Evolutionary conservation across 2,797 vertebrate species (phyloP), one percentile per base, ranked within the genome.

Genomic region (Furcifer pardalis): DNA sequence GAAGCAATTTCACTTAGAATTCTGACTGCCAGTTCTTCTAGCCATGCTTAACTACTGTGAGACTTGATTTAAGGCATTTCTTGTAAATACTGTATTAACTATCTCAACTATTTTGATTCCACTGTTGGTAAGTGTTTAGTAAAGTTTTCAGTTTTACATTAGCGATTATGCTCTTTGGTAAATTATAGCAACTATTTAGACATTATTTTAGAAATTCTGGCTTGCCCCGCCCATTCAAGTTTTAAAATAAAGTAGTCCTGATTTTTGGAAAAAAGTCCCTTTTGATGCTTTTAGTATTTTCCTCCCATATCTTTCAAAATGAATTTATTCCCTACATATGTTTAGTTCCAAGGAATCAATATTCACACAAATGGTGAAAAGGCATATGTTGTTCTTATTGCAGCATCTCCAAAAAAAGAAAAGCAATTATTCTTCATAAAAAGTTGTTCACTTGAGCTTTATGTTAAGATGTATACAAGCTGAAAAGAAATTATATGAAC

Each of bases 221-320:
- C n/a, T n/a, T n/a, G n/a, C n/a, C n/a, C n/a, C n/a, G n/a, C n/a
- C n/a, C n/a, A n/a, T n/a, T n/a, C n/a, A n/a, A n/a, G n/a, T n/a
- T n/a, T n/a, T n/a, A n/a, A n/a, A n/a, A n/a, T n/a, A n/a, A n/a
- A n/a, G n/a, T n/a, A n/a, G n/a, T n/a, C n/a, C n/a, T n/a, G n/a
- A n/a, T n/a, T n/a, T n/a, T n/a, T n/a, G n/a, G n/a, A n/a, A n/a
- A n/a, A n/a, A n/a, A n/a, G n/a, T n/a, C n/a, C n/a, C n/a, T n/a
- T n/a, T n/a, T n/a, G n/a, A n/a, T n/a, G n/a, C n/a, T n/a, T n/a
- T n/a, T n/a, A n/a, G n/a, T n/a, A n/a, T n/a, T 35, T 32, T 35
- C 32, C 59, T 71, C 79, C 1, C 74, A 46, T 74, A 60, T 37
- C 77, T 73, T 73, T 84, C 46, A 84, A 87, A 13, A 66, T 82